phyloP scores from a whole-genome alignment of 2,113 vertebrate genomes.

The zebrafish (Danio rerio) region GRCz12tu NC_133187.1:40128001-40128500 shows the following conservation, averaged over 20 bases:
- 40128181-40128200: too few species aligned
- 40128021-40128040: too few species aligned
- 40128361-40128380: slow-evolving; percentile 6
- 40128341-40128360: not conserved
- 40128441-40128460: slow-evolving; percentile 2
- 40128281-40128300: not conserved
- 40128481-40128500: not conserved
- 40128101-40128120: too few species aligned
- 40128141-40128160: too few species aligned
- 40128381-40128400: not conserved
- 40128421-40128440: not conserved
- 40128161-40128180: too few species aligned
- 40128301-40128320: not conserved
- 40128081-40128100: too few species aligned
- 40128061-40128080: too few species aligned
- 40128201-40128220: too few species aligned
- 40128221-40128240: too few species aligned
- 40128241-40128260: not conserved
- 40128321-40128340: not conserved
- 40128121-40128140: too few species aligned
- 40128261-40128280: not conserved
- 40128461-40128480: not conserved
- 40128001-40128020: too few species aligned
- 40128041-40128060: too few species aligned
- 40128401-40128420: not conserved